Conservation (phyloP, 2,888 invertebrate species). For the Aplocera efformata region DNA sequence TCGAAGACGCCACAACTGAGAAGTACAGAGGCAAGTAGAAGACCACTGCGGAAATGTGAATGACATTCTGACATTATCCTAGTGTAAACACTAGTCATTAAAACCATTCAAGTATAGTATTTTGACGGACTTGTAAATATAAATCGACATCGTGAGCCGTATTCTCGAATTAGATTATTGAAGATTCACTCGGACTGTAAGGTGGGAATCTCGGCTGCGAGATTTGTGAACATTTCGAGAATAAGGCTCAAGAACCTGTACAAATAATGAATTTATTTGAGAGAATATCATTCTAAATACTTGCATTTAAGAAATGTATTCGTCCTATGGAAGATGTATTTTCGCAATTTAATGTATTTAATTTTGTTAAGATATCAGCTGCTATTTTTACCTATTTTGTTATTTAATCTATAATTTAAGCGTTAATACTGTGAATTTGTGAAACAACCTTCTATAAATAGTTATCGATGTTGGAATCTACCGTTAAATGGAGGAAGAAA, state of each 20-base stretch:
- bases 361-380: slow-evolving; percentile 5
- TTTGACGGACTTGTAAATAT: slow-evolving; percentile 17
- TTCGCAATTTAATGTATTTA: slow-evolving; percentile 14
- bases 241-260: slow-evolving; percentile 15
- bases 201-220: too few species aligned
- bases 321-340: slow-evolving; percentile 25
- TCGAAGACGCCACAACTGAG: slow-evolving; percentile 84
- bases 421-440: slow-evolving; percentile 20
- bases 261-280: slow-evolving; percentile 31
- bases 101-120: slow-evolving; percentile 24
- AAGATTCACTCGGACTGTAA: neutral
- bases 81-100: slow-evolving; percentile 57
- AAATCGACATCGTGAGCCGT: neutral
- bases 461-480: slow-evolving; percentile 1
- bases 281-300: slow-evolving; percentile 25
- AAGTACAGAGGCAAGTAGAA: slow-evolving; percentile 67
- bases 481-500: slow-evolving; percentile 4
- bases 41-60: slow-evolving; percentile 5
- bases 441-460: slow-evolving; percentile 6
- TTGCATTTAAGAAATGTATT: slow-evolving; percentile 33
- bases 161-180: neutral
- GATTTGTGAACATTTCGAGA: neutral
- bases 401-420: slow-evolving; percentile 19
- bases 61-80: slow-evolving; percentile 32
- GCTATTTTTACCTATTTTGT: slow-evolving; percentile 13